A percentile compares a stretch with the other conserved stretches of the same genome.
Conservation (phyloP, 2,113 vertebrate species). For the Tenebrosternarchus preto region DNA sequence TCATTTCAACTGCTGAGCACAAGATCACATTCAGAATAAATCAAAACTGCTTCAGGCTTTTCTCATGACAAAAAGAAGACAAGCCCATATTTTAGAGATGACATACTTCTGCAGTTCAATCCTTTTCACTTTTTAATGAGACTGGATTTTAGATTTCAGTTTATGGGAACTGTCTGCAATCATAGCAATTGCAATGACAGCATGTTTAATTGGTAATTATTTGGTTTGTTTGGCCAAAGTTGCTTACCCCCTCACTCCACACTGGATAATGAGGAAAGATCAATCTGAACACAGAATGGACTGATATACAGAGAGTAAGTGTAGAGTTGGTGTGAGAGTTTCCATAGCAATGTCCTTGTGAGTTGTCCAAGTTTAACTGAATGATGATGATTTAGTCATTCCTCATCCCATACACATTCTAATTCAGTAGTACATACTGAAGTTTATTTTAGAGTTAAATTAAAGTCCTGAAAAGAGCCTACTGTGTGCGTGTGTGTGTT, state of each 20-base stretch:
- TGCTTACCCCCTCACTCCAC: background rate
- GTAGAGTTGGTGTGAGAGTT: constrained; percentile 15
- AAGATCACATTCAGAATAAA: constrained; percentile 36
- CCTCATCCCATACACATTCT: constrained; percentile 36
- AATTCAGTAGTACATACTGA: background rate
- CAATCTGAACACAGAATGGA: constrained; percentile 23
- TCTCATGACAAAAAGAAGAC: background rate
- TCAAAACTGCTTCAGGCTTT: constrained; percentile 18
- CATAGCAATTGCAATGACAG: too few species aligned
- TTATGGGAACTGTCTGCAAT: too few species aligned
- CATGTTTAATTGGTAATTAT: too few species aligned
- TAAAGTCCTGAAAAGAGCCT: too few species aligned
- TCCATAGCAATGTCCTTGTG: constrained; percentile 44
- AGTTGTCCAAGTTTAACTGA: constrained; percentile 39
- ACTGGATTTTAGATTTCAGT: too few species aligned
- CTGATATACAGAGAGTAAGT: constrained; percentile 10
- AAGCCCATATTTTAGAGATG: too few species aligned
- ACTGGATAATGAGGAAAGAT: constrained; percentile 29
- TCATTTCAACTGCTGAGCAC: constrained; percentile 13
- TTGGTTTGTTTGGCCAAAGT: constrained; percentile 7
- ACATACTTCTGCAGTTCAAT: too few species aligned
- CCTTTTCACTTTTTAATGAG: too few species aligned
- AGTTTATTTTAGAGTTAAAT: constrained; percentile 20
- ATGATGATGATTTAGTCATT: constrained; percentile 37
- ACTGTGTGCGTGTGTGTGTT: too few species aligned